Base-by-base conservation (phyloP, 1,140 invertebrate species). In the Euwallacea similis region DNA sequence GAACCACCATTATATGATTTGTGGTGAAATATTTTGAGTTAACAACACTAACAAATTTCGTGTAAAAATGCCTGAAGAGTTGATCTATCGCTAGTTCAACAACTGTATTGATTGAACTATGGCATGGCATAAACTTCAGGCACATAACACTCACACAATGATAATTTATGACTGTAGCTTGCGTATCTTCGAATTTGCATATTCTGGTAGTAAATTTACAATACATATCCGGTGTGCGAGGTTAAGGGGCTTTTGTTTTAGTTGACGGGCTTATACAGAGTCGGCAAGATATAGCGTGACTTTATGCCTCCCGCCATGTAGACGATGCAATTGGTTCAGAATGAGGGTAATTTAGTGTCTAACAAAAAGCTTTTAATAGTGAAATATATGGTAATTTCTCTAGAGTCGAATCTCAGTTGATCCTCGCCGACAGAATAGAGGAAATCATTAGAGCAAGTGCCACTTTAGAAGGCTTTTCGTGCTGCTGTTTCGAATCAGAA, bases 201-300 rank as follows among this genome's bases (percentile, higher is more conserved):
- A 66, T 66, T 66, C 42, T 10, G 41, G 42, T 58, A 58, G 42
- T 66, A 66, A 66, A 66, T 66, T 58, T 43, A 58, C 53, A 66
- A 66, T 66, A 66, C 54, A 58, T 66, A 66, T 66, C 53, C 53
- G 47, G 41, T 58, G 66, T 59, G 42, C 41, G 54, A 59, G 66
- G 56, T 13, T 60, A 47, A 60, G 47, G 56, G 43, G 42, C 63
- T 66, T 66, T 66, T 67, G 47, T 70, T 64, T 56, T 62, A 62
- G 61, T 71, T 44, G 64, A 53, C 73, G 43, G 42, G 43, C 59
- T 74, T 74, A 74, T 58, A 66, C 72, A 68, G 50, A 74, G 73
- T 56, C 60, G 65, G 69, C 65, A 74, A 74, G 73, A 74, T 71
- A 58, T 54, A 56, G 73, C 72, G 68, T 74, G 68, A 68, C 54